Base-by-base conservation (phyloP, 2,797 vertebrate species). In the Darevskia mixta region DNA sequence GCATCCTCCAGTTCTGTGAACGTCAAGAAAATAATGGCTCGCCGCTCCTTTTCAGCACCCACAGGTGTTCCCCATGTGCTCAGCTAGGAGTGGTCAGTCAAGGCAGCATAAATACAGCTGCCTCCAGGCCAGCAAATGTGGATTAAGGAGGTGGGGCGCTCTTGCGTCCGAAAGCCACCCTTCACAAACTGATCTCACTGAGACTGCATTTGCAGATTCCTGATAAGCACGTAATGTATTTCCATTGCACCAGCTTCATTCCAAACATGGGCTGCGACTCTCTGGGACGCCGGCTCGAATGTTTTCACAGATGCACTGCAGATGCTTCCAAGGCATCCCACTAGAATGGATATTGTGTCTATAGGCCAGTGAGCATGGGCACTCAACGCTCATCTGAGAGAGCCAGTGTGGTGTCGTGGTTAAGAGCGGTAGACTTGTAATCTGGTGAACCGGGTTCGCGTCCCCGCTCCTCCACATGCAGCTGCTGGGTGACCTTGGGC, bases 111-210 rank as follows among this genome's bases (percentile, higher is more conserved):
- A 64, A 71, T 17, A n/a, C 15, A 78, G 67, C 58, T 1, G 11
- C 55, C 20, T 35, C 35, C n/a, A 5, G 43, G 0, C 2, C 4
- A n/a, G 35, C 76, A 0, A 0, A 83, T 84, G 88, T 91, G 89
- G 90, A 78, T 75, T 90, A 90, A 87, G 82, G 75, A 89, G 81
- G 84, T 69, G 88, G 88, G 85, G 80, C 15, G 18, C 61, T n/a
- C 67, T 82, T 69, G 58, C 0, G 0, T 0, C 5, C 43, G 25
- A 1, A 88, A 55, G 18, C 80, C 87, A 91, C 90, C 91, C 58
- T 91, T 0, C 0, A 77, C 87, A 93, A 94, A 92, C 88, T 82
- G 5, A 0, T 3, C 0, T 90, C 86, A 18, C 29, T 0, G 1
- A 35, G 89, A 85, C 73, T 1, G 83, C 67, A 87, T 88, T 86